A percentile compares a stretch with the other conserved stretches of the same genome.
Conservation (phyloP, 2,113 vertebrate species). For the Bubalus kerabau region DNA sequence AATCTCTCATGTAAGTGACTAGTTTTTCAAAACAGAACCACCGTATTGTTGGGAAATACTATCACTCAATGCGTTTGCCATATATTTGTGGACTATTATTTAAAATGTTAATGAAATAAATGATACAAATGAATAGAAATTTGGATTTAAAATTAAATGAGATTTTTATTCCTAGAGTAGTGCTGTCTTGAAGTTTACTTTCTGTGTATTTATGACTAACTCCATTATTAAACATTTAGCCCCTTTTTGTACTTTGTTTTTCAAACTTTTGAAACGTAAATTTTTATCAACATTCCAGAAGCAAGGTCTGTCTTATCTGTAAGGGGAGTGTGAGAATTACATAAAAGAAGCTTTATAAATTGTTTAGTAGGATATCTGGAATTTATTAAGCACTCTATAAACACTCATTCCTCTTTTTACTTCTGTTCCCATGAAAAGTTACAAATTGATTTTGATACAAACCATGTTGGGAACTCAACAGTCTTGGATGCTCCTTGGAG, state of each 20-base stretch:
- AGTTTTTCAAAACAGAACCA: neutral
- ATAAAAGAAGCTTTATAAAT: neutral
- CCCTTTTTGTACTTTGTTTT: neutral
- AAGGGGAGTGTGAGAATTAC: neutral
- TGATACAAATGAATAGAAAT: neutral
- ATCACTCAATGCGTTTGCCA: neutral
- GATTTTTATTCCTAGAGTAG: neutral
- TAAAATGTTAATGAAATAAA: neutral
- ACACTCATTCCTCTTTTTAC: neutral
- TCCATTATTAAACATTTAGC: neutral
- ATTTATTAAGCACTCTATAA: neutral
- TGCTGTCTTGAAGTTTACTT: neutral
- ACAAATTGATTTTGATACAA: constrained; percentile 1
- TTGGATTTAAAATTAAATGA: constrained; percentile 3
- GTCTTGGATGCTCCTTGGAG: neutral
- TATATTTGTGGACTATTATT: neutral
- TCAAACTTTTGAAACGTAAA: neutral
- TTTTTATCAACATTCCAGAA: neutral
- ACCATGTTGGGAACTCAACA: neutral
- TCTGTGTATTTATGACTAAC: neutral
- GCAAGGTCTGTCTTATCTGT: neutral
- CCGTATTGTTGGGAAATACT: neutral
- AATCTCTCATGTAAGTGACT: neutral
- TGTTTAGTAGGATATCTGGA: constrained; percentile 11
- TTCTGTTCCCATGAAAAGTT: constrained; percentile 7